Conservation (phyloP, 1,140 invertebrate species). For the Tetramorium simillimum region DNA sequence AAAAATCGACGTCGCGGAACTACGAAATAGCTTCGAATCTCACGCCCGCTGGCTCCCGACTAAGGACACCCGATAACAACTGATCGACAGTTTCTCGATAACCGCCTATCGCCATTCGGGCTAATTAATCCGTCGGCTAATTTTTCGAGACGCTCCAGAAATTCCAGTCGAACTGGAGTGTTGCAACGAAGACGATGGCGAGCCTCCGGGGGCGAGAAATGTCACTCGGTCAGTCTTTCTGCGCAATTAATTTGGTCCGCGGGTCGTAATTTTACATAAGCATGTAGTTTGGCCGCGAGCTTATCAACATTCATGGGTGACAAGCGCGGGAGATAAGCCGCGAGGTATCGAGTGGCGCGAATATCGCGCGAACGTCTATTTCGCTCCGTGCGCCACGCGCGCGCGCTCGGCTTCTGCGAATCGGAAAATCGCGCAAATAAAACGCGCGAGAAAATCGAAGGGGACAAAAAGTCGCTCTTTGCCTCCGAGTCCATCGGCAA, state of each 20-base stretch:
- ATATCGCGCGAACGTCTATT: neutral
- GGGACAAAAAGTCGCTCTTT: neutral
- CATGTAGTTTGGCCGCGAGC: constrained; percentile 2
- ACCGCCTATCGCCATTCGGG: neutral
- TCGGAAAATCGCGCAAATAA: neutral
- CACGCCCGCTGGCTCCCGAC: neutral
- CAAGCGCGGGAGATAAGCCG: constrained; percentile 19
- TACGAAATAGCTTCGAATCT: neutral
- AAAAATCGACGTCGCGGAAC: neutral
- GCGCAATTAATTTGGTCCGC: constrained; percentile 6
- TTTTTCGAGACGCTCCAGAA: neutral
- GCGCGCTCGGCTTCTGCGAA: neutral
- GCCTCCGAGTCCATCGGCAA: neutral
- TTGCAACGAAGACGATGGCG: neutral
- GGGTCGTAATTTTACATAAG: constrained; percentile 21
- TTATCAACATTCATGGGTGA: constrained; percentile 36
- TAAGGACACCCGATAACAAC: neutral
- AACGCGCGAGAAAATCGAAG: neutral
- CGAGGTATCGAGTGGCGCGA: constrained; percentile 14
- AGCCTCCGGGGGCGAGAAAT: neutral
- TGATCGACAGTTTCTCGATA: neutral
- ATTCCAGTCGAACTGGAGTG: neutral
- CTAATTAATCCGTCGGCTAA: too few species aligned
- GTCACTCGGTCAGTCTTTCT: neutral
- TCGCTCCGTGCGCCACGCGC: too few species aligned